Conservation (phyloP, 2,113 vertebrate species). For the Miniopterus natalensis region DNA sequence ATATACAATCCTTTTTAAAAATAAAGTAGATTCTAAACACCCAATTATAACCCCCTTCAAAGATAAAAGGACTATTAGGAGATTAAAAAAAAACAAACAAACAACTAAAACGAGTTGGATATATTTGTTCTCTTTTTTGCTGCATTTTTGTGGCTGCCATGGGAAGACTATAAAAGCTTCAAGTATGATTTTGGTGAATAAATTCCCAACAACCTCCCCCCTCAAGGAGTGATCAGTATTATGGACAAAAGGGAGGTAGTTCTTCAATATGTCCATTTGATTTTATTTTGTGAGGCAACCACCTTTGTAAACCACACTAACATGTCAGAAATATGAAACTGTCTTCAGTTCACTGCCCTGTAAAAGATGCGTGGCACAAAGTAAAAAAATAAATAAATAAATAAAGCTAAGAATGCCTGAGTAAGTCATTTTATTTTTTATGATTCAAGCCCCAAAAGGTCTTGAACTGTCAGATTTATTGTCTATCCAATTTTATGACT, state of each 20-base stretch:
- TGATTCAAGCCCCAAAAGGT: conserved; percentile 88
- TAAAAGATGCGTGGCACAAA: conserved; percentile 81
- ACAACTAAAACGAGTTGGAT: neutral
- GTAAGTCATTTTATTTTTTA: conserved; percentile 90
- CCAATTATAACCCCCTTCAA: neutral
- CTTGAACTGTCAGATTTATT: conserved; percentile 91
- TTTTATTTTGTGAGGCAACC: conserved; percentile 76
- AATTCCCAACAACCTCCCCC: neutral
- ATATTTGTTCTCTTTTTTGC: conserved; percentile 4
- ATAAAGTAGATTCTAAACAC: neutral
- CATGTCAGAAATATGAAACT: conserved; percentile 84
- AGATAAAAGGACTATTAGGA: neutral
- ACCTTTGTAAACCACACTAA: conserved; percentile 76
- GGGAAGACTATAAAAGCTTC: conserved; percentile 66
- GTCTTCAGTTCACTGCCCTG: conserved; percentile 79
- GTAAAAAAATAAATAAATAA: conserved; percentile 71
- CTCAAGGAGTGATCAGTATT: conserved; percentile 68
- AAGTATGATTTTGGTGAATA: conserved; percentile 57
- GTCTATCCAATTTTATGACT: conserved; percentile 89
- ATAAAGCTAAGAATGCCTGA: conserved; percentile 84
- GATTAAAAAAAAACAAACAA: neutral
- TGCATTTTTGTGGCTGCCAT: neutral
- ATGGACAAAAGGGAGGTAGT: conserved; percentile 56
- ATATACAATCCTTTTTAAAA: neutral
- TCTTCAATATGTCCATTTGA: conserved; percentile 76